Conservation (phyloP, 2,888 invertebrate genomes). For the Archaeoteleia sp. region DNA sequence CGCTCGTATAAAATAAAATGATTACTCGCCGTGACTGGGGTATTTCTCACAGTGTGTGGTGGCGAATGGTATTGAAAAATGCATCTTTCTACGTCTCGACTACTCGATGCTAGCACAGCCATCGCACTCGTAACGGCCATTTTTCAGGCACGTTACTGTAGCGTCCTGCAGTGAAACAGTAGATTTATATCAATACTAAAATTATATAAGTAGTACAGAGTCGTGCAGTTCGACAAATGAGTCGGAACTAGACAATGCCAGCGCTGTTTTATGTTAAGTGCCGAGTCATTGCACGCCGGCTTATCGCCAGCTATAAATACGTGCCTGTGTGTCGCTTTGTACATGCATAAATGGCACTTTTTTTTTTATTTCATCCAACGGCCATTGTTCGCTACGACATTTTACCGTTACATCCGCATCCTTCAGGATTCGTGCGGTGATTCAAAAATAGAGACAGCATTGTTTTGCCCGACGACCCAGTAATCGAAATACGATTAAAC, state of each 20-base stretch:
- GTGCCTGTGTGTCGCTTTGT: slow-evolving; percentile 21
- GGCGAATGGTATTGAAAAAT: neutral
- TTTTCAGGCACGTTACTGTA: slow-evolving; percentile 28
- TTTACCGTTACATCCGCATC: slow-evolving; percentile 49
- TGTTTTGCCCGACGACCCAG: no score
- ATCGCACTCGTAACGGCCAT: slow-evolving; percentile 16
- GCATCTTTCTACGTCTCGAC: neutral
- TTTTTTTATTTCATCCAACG: slow-evolving; percentile 26
- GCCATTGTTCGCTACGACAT: slow-evolving; percentile 44
- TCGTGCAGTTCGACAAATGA: slow-evolving; percentile 44
- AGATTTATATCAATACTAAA: slow-evolving; percentile 49
- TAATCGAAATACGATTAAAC: no score
- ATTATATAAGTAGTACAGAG: slow-evolving; percentile 41
- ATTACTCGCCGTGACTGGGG: neutral
- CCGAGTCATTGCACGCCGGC: slow-evolving; percentile 41
- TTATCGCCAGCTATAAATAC: slow-evolving; percentile 47
- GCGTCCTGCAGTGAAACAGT: slow-evolving; percentile 37
- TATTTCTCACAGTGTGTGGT: slow-evolving; percentile 4
- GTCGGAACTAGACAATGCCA: slow-evolving; percentile 37
- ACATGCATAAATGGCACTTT: slow-evolving; percentile 19
- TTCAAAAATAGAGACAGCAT: no score
- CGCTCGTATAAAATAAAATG: slow-evolving; percentile 2
- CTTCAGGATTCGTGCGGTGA: slow-evolving; percentile 1
- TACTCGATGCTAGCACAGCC: neutral
- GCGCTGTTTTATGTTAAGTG: slow-evolving; percentile 42